Base-by-base conservation (phyloP, 2,888 invertebrate species). In the Leptinotarsa haldemani region DNA sequence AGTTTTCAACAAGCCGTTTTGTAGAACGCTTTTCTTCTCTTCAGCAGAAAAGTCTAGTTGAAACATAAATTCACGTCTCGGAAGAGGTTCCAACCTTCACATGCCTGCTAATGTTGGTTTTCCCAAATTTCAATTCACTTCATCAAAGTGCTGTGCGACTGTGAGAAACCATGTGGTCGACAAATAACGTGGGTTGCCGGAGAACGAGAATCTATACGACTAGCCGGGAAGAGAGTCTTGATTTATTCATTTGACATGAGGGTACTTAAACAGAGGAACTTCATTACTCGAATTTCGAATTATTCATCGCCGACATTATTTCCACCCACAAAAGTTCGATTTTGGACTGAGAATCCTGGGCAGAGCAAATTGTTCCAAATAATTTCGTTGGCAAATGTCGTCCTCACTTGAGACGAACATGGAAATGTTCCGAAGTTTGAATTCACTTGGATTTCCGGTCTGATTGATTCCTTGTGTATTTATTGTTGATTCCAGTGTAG, bases 111-210 rank as follows among this genome's bases (percentile, higher is more conserved):
- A 25, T 25, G 22, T 66, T 1, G 52, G 40, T 48, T 66, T 52
- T 40, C 30, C 66, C 52, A 66, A 61, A 30, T 61, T 40, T 16
- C 30, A 61, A 47, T 12, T 48, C 71, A 63, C 63, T 50, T 66
- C 61, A 48, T 65, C 46, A 50, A 66, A 71, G 40, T 40, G 7
- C 40, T 22, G 18, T 20, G 53, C 40, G 66, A 47, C 50, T 61
- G 52, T 50, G 40, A 71, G 67, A 46, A 67, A 71, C 63, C 50
- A 50, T 63, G 61, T 67, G 71, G 67, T 52, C 52, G 50, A 61
- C 30, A 53, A 67, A 67, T 67, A 63, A 63, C 67, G 52, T 52
- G 65, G 46, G 20, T 47, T 46, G 18, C 7, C 52, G 18, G 53
- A 50, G 52, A 18, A n/a, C 5, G 48, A 20, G 65, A 65, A 40